Evolutionary conservation across 2,797 vertebrate genomes (phyloP), one percentile per base, ranked within the genome.

Genomic region (Sebastes paucispinis): DNA sequence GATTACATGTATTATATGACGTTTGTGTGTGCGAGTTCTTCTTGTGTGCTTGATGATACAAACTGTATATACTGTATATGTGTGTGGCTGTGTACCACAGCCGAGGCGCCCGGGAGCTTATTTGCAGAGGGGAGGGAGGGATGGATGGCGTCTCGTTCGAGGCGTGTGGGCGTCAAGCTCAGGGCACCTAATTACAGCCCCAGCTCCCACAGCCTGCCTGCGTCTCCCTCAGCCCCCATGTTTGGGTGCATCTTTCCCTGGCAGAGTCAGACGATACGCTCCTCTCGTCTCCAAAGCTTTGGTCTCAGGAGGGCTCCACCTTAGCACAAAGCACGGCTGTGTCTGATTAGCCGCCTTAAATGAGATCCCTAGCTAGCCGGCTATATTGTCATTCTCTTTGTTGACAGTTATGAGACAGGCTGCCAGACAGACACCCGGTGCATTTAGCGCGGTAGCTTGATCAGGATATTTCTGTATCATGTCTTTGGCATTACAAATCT

Each of bases 151-250:
- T 91, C 88, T 93, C 83, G 60, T 86, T 81, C 43, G 73, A 91
- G 82, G 81, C 64, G 80, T 89, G 93, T 92, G 89, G 94, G 93
- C 91, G 91, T 93, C 72, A 71, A 82, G 87, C 92, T 90, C 87
- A 80, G 91, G 91, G 84, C 87, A 84, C 83, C 91, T 94, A 95
- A 94, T 94, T 93, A 93, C 91, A 92, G 89, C 88, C 82, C 73
- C 18, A 77, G 87, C 88, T 90, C 86, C 89, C 80, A 59, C 85
- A 80, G 91, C 87, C 81, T 58, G 84, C 86, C 66, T 76, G 81
- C 71, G 47, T 85, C 81, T 93, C 93, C 91, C 87, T 78, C 75
- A 68, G 87, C 86, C 86, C 87, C 86, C 75, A 20, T 94, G 91
- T 94, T 93, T 95, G 93, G 93, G 91, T 93, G 94, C 90, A 75